phyloP scores from a whole-genome alignment of 1,140 invertebrate species.

The Euborellia annulipes region DNA sequence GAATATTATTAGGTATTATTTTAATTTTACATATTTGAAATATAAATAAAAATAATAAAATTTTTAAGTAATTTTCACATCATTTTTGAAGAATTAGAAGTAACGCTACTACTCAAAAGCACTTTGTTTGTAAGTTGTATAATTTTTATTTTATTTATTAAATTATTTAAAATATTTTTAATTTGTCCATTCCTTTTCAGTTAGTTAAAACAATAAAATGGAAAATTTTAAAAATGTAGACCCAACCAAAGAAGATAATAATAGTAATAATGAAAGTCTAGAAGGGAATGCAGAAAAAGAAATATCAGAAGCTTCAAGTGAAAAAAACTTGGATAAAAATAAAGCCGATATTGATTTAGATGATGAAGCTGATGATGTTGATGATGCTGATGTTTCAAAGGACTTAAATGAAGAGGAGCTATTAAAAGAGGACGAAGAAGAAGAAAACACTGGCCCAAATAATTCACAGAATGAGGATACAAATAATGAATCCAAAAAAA shows the following conservation, averaged over 20 bases:
- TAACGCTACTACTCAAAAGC: too few relatives aligned
- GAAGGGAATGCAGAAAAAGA: slow-evolving; percentile 4
- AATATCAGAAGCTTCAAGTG: not conserved
- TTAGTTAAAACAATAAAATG: too few relatives aligned
- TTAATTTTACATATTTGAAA: too few relatives aligned
- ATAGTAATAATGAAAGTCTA: slow-evolving; percentile 10
- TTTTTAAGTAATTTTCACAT: too few relatives aligned
- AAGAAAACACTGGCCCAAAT: slow-evolving; percentile 12
- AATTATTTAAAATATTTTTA: too few relatives aligned
- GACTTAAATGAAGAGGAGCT: slow-evolving; percentile 12
- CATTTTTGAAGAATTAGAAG: too few relatives aligned
- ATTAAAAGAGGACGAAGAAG: slow-evolving; percentile 17
- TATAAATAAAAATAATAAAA: too few relatives aligned
- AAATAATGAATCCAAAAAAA: slow-evolving; percentile 10
- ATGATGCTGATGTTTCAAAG: slow-evolving; percentile 6
- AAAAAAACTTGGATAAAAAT: slow-evolving; percentile 2
- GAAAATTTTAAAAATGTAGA: too few relatives aligned
- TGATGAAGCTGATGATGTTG: slow-evolving; percentile 1
- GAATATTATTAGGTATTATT: too few relatives aligned
- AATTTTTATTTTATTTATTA: too few relatives aligned
- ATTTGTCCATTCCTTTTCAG: too few relatives aligned
- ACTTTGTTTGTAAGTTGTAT: too few relatives aligned
- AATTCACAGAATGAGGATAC: slow-evolving; percentile 9
- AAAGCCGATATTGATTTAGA: not conserved
- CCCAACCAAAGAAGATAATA: slow-evolving; percentile 6